Base-by-base conservation (phyloP, 2,797 vertebrate genomes). In the Cetoscarus ocellatus region DNA sequence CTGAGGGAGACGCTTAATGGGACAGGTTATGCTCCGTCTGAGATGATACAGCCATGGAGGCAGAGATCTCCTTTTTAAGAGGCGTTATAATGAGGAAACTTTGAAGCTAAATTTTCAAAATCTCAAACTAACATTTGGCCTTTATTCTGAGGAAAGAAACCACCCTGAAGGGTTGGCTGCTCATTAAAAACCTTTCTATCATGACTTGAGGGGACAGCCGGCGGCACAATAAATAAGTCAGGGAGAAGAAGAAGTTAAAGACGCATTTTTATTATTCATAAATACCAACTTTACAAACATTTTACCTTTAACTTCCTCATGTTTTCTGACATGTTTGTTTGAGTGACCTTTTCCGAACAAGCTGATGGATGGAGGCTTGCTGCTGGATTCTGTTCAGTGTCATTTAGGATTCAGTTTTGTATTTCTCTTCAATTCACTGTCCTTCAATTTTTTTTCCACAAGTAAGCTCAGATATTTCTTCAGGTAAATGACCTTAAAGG, bases 181-280 rank as follows among this genome's bases (percentile, higher is more conserved):
- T 84, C 76, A 75, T 87, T 82, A 85, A 80, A 79, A 78, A 49
- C 2, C 0, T 27, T 8, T 52, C 58, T 53, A 34, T 54, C 49
- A 7, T n/a, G 55, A 70, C 47, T 12, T 2, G 18, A 0, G 6
- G 3, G 42, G 38, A 54, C 34, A 44, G 14, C 13, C 11, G 17
- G 64, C n/a, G n/a, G 56, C 19, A 51, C 15, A 40, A 36, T 17
- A 54, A 74, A 72, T 36, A 77, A 64, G 58, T 53, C 48, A 19
- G 6, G 50, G 14, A 55, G 64, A 3, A 47, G 42, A 56, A 44
- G 12, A 35, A 2, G 11, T 6, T 42, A 42, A 51, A 34, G 49
- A 6, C 42, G 39, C 10, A 17, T 44, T 58, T 74, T 75, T 3
- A 39, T 38, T 17, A 18, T 55, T 57, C 10, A 12, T 52, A 38